Evolutionary conservation across 2,888 invertebrate species (phyloP).

Genomic region (Caenorhabditis sp.): DNA sequence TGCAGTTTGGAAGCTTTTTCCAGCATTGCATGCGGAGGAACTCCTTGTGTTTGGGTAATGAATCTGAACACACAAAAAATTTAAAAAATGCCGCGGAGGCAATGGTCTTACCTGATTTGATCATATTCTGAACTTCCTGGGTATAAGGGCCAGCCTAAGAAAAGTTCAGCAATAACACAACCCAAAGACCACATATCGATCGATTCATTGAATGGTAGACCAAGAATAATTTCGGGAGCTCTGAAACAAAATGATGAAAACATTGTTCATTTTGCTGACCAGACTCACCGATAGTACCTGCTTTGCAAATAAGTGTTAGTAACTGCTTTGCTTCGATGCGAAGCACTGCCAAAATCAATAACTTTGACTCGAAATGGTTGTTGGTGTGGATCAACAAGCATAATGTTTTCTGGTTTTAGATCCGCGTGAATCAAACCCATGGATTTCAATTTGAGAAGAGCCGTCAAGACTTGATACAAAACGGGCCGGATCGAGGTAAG

Average conservation of each 20-base stretch:
- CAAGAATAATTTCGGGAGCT: slow-evolving; percentile 96
- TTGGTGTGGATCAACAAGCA: slow-evolving; percentile 98
- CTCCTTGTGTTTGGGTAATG: slow-evolving; percentile 96
- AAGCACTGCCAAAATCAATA: slow-evolving; percentile 99
- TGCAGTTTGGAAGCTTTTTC: slow-evolving; percentile 97
- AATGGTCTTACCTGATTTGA: slow-evolving; percentile 84
- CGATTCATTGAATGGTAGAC: slow-evolving; percentile 98
- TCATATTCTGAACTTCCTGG: slow-evolving; percentile 99
- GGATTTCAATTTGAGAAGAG: slow-evolving; percentile 91
- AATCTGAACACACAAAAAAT: slow-evolving; percentile 50
- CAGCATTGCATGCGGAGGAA: slow-evolving; percentile 98
- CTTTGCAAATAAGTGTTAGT: slow-evolving; percentile 99
- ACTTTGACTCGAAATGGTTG: slow-evolving; percentile 98
- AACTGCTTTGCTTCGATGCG: slow-evolving; percentile 98
- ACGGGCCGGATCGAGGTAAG: slow-evolving; percentile 98
- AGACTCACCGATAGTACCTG: slow-evolving; percentile 91
- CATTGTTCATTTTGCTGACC: not conserved
- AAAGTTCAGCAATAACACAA: slow-evolving; percentile 98
- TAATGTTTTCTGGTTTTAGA: slow-evolving; percentile 99
- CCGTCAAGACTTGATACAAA: slow-evolving; percentile 89
- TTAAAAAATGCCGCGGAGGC: not conserved
- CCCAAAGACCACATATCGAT: slow-evolving; percentile 99
- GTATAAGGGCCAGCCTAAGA: slow-evolving; percentile 99
- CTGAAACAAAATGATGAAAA: slow-evolving; percentile 70
- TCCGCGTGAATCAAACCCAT: slow-evolving; percentile 99